Evolutionary conservation across 2,113 vertebrate genomes (phyloP), one percentile per base, ranked within the genome.

Genomic region (Tyrannus savana): DNA sequence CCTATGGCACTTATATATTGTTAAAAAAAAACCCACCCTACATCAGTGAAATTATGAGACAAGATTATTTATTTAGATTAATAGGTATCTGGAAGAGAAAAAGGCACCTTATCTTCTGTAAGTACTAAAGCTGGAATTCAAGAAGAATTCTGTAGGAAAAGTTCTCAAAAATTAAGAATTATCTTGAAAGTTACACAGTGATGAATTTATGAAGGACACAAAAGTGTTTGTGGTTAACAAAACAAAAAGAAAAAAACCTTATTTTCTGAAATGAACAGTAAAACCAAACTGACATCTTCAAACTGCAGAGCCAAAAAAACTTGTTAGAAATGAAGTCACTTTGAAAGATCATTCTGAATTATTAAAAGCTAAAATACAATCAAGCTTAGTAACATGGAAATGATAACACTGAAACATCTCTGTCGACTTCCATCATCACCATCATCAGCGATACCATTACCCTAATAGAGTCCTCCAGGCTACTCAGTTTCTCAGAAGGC

Each of bases 181-280:
- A 30, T 77, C 83, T 59, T 81, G 5, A 10, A 63, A 58, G 28
- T 47, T 66, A 27, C 8, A 39, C 0, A 3, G 14, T 21, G 47
- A 49, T 46, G 25, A 55, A 75, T 85, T 78, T 75, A 46, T 23
- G 10, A 13, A 78, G 27, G 18, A 53, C 5, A 46, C 12, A 73
- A 14, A 59, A 55, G 23, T 0, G 2, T 50, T 11, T 63, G 9
- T 21, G n/a, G 25, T 63, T 39, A 23, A 50, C 10, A 44, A 60
- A 31, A 10, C 1, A 39, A 33, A 58, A 50, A 3, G 7, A 12
- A 42, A 14, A 72, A 63, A 58, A 0, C 0, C 23, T 62, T 3
- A 31, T 79, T 53, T 63, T 28, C 33, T 80, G 18, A 31, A 39
- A 81, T 44, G 35, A 79, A 39, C 50, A n/a, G 12, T 25, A n/a